Evolutionary conservation across 2,113 vertebrate genomes (phyloP).

Genomic region (Amblyornis subalaris): DNA sequence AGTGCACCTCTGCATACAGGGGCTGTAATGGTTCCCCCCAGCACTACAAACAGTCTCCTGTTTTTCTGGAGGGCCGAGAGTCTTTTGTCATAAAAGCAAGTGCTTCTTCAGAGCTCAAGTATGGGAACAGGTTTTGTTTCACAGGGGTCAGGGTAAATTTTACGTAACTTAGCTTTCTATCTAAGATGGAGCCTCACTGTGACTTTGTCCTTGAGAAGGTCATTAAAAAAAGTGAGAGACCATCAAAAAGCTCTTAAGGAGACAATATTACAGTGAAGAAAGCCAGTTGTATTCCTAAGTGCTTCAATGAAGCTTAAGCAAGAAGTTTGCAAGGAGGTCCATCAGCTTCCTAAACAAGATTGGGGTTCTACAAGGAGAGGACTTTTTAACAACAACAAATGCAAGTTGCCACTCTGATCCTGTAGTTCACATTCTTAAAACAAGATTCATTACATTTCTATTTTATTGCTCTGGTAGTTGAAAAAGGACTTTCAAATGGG

Average conservation of each 20-base stretch:
- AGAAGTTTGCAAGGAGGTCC: neutral
- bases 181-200: neutral
- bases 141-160: neutral
- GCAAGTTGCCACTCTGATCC: neutral
- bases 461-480: neutral
- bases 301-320: neutral
- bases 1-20: neutral
- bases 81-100: neutral
- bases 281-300: neutral
- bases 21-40: neutral
- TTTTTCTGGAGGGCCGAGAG: neutral
- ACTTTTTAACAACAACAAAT: neutral
- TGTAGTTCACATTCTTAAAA: neutral
- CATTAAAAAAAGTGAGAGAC: rapidly evolving
- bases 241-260: neutral
- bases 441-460: neutral
- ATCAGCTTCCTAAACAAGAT: neutral
- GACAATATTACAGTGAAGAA: neutral
- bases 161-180: neutral
- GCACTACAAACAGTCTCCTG: neutral
- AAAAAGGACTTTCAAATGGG: neutral
- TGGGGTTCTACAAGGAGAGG: neutral
- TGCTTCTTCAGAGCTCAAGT: neutral
- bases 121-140: neutral
- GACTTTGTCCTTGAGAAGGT: neutral